These are phyloP conservation scores for Stomatorhinus walkeri DNA, from an alignment of 2,797 vertebrate species.

Conservation along the genomic window DNA sequence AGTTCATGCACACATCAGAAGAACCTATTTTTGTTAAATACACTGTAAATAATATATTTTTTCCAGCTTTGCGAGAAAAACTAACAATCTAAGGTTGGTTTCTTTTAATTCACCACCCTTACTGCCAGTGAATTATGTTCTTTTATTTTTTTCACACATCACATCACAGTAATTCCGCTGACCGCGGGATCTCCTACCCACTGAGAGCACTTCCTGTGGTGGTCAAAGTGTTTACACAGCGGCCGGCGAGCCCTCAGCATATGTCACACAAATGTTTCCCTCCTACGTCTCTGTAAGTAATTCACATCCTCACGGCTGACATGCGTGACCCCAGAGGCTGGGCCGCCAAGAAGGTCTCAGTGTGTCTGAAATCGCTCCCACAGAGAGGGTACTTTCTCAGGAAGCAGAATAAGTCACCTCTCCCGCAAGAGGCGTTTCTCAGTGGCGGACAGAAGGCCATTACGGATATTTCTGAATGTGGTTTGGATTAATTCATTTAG, in stretches of 20 bases:
- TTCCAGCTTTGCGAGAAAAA: background rate
- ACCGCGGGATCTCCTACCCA: background rate
- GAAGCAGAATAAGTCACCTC: background rate
- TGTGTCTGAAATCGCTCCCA: constrained; percentile 58
- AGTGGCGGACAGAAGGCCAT: constrained; percentile 28
- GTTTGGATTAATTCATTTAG: background rate
- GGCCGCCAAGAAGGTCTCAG: constrained; percentile 55
- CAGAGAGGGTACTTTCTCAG: constrained; percentile 24
- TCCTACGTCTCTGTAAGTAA: constrained; percentile 23
- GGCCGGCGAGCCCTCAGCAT: background rate
- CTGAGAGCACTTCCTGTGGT: background rate
- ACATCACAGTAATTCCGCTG: background rate
- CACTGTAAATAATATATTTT: background rate
- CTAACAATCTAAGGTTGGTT: background rate
- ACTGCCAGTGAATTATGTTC: background rate
- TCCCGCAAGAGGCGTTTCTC: constrained; percentile 36
- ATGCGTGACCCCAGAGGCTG: constrained; percentile 48
- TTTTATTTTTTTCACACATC: background rate
- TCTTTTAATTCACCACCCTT: background rate
- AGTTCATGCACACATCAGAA: background rate
- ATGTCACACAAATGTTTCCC: background rate
- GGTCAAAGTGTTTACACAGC: background rate
- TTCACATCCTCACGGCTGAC: constrained; percentile 61
- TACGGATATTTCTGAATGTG: background rate
- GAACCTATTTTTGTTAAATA: background rate